A percentile compares a stretch with the other conserved stretches of the same genome.
Conservation (phyloP, 2,113 vertebrate genomes). For the Nematolebias whitei region DNA sequence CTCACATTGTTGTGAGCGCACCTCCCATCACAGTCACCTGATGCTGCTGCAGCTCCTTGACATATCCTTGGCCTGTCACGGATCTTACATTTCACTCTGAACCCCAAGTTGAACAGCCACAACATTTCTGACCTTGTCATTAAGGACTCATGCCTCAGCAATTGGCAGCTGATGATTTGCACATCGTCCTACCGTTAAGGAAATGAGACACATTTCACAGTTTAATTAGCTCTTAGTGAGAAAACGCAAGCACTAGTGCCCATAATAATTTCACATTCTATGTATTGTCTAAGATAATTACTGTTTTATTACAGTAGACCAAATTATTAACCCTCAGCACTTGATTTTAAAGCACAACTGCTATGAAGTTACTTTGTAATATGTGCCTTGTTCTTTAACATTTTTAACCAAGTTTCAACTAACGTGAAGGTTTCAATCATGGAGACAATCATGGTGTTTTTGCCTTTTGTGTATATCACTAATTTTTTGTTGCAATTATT, state of each 20-base stretch:
- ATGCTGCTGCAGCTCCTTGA: conserved; percentile 15
- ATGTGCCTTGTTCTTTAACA: conserved; percentile 20
- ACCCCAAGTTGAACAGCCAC: background rate
- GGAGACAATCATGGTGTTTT: background rate
- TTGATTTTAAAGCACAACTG: conserved; percentile 16
- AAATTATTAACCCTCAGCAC: conserved; percentile 34
- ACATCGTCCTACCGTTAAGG: conserved; percentile 18
- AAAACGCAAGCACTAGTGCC: background rate
- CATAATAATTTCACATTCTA: conserved; percentile 13
- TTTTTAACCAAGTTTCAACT: conserved; percentile 7
- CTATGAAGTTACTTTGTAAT: conserved; percentile 28
- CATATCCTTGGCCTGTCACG: conserved; percentile 35
- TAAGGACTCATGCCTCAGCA: background rate
- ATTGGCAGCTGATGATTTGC: conserved; percentile 35
- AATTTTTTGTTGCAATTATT: conserved; percentile 32
- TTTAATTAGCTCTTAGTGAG: conserved; percentile 3
- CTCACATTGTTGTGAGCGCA: conserved; percentile 37
- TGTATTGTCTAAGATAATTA: conserved; percentile 25
- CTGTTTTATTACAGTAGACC: conserved; percentile 43
- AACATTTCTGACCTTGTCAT: conserved; percentile 22
- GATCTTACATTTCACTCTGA: conserved; percentile 49
- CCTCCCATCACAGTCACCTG: conserved; percentile 41
- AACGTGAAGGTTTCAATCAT: conserved; percentile 7
- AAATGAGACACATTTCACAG: conserved; percentile 18
- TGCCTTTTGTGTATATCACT: conserved; percentile 15